Evolutionary conservation across 2,113 vertebrate genomes (phyloP).

Genomic region (Poeciliopsis turrubarensis): DNA sequence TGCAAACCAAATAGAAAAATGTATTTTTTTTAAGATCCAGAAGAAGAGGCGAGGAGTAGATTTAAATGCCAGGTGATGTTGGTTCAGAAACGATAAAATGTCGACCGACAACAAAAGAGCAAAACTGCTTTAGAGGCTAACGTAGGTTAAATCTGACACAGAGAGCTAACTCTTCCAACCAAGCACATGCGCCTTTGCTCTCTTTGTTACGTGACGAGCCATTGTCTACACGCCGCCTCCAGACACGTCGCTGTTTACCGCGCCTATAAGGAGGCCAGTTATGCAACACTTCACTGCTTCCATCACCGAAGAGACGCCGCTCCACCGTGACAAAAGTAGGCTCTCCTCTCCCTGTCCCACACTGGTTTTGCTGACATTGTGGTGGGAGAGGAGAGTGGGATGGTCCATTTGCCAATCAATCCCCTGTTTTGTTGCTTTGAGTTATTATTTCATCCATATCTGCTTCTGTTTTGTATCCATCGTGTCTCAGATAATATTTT

Average conservation of each 20-base stretch:
- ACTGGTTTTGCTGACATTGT: background rate
- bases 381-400: conserved; percentile 14
- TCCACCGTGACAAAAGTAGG: conserved; percentile 22
- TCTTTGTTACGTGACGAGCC: conserved; percentile 35
- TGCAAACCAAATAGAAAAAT: background rate
- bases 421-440: no score
- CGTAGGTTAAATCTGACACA: conserved; percentile 48
- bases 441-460: no score
- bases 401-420: background rate
- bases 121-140: conserved; percentile 22
- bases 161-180: conserved; percentile 1
- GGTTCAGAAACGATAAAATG: conserved; percentile 12
- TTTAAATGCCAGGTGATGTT: background rate
- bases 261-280: conserved; percentile 63
- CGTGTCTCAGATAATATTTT: no score
- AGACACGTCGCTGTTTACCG: conserved; percentile 50
- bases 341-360: background rate
- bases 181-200: conserved; percentile 20
- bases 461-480: no score
- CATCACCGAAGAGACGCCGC: conserved; percentile 12
- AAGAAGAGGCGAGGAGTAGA: background rate
- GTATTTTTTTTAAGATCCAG: background rate
- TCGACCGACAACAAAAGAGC: background rate
- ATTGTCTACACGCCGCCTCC: conserved; percentile 38
- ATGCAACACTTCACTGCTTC: conserved; percentile 53